These are phyloP conservation scores for Malurus leucopterus DNA, from an alignment of 2,797 vertebrate genomes.

Conservation along the genomic window DNA sequence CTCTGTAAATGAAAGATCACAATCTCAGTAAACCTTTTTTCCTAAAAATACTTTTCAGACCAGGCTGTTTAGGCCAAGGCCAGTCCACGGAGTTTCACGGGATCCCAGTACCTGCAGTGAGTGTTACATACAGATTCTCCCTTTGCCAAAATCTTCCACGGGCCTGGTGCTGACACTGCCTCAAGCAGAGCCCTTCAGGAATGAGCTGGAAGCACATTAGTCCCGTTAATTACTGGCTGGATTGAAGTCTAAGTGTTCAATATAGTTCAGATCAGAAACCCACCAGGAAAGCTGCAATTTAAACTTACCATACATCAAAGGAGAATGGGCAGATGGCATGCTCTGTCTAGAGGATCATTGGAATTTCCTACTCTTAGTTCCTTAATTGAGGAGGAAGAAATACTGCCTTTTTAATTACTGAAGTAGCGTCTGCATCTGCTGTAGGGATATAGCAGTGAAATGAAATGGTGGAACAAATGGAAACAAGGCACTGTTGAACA, in stretches of 20 bases:
- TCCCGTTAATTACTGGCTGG: not conserved
- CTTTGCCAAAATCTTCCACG: not conserved
- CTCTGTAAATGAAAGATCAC: not conserved
- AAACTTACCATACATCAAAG: not conserved
- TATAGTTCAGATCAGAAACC: not conserved
- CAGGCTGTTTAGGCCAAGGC: not conserved
- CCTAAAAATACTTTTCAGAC: not conserved
- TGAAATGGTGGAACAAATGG: not conserved
- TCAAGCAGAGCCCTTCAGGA: not conserved
- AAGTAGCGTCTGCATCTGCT: not conserved
- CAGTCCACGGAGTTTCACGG: not conserved
- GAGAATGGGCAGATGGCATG: not conserved
- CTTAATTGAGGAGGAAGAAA: not conserved
- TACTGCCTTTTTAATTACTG: not conserved
- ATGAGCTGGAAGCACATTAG: not conserved
- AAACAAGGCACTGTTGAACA: not conserved
- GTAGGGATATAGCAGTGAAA: not conserved
- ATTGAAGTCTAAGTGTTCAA: not conserved
- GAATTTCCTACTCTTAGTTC: not conserved
- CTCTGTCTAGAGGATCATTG: not conserved
- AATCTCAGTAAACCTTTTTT: not conserved
- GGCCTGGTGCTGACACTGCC: not conserved
- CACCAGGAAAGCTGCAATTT: not conserved
- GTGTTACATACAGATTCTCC: not conserved
- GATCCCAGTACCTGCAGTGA: not conserved